phyloP scores from a whole-genome alignment of 2,113 vertebrate genomes.

The Canis aureus region DNA sequence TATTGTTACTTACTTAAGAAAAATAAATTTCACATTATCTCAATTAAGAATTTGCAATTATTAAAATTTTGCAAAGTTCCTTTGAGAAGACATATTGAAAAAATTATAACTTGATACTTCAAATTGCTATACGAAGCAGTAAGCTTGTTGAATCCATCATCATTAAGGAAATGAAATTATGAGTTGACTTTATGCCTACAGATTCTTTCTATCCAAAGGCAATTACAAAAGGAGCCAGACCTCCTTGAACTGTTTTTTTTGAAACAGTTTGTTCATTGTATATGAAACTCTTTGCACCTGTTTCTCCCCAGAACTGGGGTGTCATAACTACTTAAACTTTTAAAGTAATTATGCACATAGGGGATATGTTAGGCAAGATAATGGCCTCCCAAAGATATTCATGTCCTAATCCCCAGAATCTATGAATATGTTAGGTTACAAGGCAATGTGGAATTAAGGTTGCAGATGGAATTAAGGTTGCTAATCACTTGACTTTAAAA shows the following conservation, averaged over 20 bases:
- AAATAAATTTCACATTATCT: background rate
- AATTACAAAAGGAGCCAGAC: background rate
- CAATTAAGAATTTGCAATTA: background rate
- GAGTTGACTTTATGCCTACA: background rate
- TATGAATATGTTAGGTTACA: background rate
- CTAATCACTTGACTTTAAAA: background rate
- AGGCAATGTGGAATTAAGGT: background rate
- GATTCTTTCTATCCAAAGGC: background rate
- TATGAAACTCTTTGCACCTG: background rate
- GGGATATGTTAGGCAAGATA: background rate
- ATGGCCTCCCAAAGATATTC: background rate
- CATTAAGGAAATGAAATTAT: conserved; percentile 27
- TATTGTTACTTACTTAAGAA: background rate
- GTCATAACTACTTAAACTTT: background rate
- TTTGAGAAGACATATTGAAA: background rate
- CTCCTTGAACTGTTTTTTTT: background rate
- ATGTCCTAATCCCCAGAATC: background rate
- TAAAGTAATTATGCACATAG: background rate
- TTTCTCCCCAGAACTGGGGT: background rate
- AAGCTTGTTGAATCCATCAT: background rate
- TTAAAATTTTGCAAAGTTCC: background rate
- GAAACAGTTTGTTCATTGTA: background rate
- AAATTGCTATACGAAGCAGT: background rate
- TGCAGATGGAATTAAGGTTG: background rate
- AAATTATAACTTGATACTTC: background rate